Percentiles rank a stretch among this genome's conserved stretches.
Evolutionary conservation across 2,113 vertebrate species (phyloP).

Genomic region (Carassius carassius): DNA sequence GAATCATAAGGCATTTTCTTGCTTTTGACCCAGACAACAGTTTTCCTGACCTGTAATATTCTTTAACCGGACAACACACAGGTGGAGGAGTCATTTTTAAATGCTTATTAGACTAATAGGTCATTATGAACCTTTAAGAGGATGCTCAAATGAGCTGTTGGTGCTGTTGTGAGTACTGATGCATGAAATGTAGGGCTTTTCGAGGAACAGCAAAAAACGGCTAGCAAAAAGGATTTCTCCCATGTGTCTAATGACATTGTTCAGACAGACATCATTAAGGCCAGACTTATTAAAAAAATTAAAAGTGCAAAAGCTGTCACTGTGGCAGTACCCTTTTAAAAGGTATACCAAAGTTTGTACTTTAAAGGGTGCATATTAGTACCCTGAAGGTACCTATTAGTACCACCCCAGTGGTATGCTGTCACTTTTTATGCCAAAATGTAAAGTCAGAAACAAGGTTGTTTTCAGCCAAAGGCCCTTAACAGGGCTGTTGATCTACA

Average conservation of each 20-base stretch:
- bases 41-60: constrained; percentile 14
- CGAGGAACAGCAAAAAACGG: not conserved
- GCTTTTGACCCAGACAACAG: not conserved
- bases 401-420: not conserved
- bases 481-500: not conserved
- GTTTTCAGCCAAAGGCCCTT: not conserved
- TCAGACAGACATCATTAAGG: not conserved
- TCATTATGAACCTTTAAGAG: not conserved
- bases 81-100: not conserved
- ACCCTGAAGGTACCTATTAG: not conserved
- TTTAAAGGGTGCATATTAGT: not conserved
- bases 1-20: not conserved
- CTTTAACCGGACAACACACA: not conserved
- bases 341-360: not conserved
- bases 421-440: not conserved
- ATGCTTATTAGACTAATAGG: not conserved
- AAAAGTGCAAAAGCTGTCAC: not conserved
- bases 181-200: not conserved
- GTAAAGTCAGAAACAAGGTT: not conserved
- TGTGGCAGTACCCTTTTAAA: not conserved
- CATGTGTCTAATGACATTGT: not conserved
- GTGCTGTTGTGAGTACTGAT: not conserved
- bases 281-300: not conserved
- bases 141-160: not conserved
- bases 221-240: not conserved